These are phyloP conservation scores for Monodelphis domestica DNA, from an alignment of 2,797 vertebrate genomes.

Conservation along the genomic window DNA sequence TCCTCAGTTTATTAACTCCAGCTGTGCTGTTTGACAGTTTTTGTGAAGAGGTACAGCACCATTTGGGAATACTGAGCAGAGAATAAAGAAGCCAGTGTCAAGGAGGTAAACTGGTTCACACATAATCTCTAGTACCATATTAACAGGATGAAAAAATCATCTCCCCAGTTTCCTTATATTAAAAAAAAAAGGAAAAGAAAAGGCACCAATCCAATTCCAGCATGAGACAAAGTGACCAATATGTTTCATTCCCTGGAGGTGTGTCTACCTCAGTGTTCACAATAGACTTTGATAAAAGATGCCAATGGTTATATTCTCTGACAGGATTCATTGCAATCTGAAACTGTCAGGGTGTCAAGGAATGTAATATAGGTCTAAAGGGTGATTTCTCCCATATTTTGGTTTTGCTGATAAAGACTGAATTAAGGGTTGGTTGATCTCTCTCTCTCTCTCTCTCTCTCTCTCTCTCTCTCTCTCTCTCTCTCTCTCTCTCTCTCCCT, in stretches of 20 bases:
- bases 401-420: slow-evolving; percentile 11
- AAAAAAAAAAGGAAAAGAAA: neutral
- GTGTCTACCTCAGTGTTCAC: slow-evolving; percentile 1
- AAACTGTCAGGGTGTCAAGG: neutral
- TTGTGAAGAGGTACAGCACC: slow-evolving; percentile 82
- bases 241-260: slow-evolving; percentile 20
- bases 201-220: slow-evolving; percentile 38
- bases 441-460: no score
- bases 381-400: slow-evolving; percentile 3
- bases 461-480: no score
- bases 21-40: slow-evolving; percentile 91
- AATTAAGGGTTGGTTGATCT: neutral
- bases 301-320: neutral
- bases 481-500: no score
- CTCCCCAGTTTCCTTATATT: neutral
- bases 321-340: slow-evolving; percentile 1
- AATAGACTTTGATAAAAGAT: slow-evolving; percentile 5
- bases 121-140: slow-evolving; percentile 47
- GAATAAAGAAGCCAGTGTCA: slow-evolving; percentile 77
- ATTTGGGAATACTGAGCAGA: slow-evolving; percentile 78
- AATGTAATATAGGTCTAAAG: neutral
- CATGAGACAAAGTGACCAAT: slow-evolving; percentile 48
- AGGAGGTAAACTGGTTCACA: slow-evolving; percentile 69
- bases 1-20: slow-evolving; percentile 95
- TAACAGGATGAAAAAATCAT: slow-evolving; percentile 64